Evolutionary conservation across 2,797 vertebrate genomes (phyloP).

Genomic region (Bucorvus abyssinicus): DNA sequence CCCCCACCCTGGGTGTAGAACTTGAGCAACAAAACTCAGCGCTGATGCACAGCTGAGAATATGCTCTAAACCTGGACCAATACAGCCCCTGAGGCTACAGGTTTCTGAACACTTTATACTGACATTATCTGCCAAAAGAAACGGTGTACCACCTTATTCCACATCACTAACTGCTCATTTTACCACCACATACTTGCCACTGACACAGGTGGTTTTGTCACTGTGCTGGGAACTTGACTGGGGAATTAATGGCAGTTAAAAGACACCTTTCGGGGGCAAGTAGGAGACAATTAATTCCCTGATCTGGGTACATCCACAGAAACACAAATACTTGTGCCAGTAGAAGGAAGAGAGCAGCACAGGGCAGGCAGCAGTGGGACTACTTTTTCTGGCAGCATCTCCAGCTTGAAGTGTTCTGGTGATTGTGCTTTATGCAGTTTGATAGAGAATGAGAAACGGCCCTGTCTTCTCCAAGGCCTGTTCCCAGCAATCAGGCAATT

Average conservation of each 20-base stretch:
- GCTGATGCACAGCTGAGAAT: neutral
- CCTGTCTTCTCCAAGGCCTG: neutral
- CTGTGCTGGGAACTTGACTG: neutral
- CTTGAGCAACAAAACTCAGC: neutral
- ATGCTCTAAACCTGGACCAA: neutral
- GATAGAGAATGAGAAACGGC: neutral
- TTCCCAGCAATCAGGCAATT: neutral
- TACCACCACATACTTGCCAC: neutral
- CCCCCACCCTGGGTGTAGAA: neutral
- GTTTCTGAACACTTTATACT: neutral
- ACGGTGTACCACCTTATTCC: neutral
- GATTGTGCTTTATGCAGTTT: neutral
- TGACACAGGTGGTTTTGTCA: conserved; percentile 12
- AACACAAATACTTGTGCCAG: neutral
- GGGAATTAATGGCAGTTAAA: neutral
- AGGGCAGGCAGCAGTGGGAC: neutral
- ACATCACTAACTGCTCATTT: neutral
- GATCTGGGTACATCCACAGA: neutral
- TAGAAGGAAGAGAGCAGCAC: neutral
- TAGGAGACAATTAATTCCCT: neutral
- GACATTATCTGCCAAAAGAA: neutral
- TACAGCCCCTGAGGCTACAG: neutral
- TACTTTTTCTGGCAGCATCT: neutral
- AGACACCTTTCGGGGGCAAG: neutral
- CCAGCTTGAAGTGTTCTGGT: neutral